These are phyloP conservation scores for Rhabditoides inermis DNA, from an alignment of 2,888 invertebrate genomes.

Conservation along the genomic window DNA sequence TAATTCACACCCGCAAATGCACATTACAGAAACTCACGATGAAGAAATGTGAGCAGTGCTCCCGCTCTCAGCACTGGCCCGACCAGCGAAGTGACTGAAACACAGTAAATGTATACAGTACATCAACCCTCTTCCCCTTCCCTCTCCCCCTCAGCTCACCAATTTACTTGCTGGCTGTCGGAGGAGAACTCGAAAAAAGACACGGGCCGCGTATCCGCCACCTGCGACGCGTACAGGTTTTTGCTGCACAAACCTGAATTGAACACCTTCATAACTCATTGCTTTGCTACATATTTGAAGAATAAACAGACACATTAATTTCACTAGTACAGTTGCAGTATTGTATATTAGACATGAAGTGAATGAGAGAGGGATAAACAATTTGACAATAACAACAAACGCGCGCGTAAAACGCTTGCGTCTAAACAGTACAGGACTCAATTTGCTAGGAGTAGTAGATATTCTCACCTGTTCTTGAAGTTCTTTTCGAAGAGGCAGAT, in stretches of 20 bases:
- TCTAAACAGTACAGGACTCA: too few relatives aligned
- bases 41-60: slow-evolving; percentile 82
- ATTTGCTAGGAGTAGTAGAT: too few relatives aligned
- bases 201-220: slow-evolving; percentile 77
- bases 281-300: too few relatives aligned
- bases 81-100: slow-evolving; percentile 82
- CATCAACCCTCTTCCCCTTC: too few relatives aligned
- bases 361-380: too few relatives aligned
- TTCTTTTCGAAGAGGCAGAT: slow-evolving; percentile 97
- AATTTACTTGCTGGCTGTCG: slow-evolving; percentile 70
- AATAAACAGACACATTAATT: too few relatives aligned
- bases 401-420: slow-evolving; percentile 84
- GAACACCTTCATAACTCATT: too few relatives aligned
- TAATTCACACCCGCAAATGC: neutral
- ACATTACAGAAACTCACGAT: slow-evolving; percentile 69
- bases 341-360: too few relatives aligned
- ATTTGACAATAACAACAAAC: too few relatives aligned
- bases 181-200: slow-evolving; percentile 85
- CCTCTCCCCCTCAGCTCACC: too few relatives aligned
- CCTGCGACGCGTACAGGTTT: slow-evolving; percentile 74
- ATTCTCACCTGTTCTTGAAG: too few relatives aligned
- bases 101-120: neutral
- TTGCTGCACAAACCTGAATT: slow-evolving; percentile 60
- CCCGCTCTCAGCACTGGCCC: slow-evolving; percentile 82
- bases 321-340: too few relatives aligned